These are phyloP conservation scores for Syrista parreyssii DNA, from an alignment of 2,888 invertebrate species.

Conservation along the genomic window DNA sequence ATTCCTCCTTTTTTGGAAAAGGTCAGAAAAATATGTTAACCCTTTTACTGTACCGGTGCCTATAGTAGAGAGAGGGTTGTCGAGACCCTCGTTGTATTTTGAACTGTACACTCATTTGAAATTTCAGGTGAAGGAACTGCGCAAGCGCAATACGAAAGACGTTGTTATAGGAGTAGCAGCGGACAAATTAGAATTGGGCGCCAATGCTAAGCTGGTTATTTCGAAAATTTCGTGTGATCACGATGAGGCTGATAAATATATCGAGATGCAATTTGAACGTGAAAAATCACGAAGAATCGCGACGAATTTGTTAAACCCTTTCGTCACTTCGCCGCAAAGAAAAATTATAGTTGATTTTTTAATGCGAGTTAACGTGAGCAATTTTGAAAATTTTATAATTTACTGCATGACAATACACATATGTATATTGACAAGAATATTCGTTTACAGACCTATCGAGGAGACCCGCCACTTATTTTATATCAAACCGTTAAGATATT, in stretches of 20 bases:
- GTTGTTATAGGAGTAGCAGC: neutral
- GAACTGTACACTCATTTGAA: neutral
- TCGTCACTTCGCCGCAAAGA: slow-evolving; percentile 40
- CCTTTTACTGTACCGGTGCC: too few species aligned
- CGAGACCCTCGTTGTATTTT: too few species aligned
- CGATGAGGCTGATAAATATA: neutral
- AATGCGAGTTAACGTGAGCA: slow-evolving; percentile 36
- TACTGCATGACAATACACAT: neutral
- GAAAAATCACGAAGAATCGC: neutral
- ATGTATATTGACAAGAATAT: neutral
- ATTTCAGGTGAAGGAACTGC: slow-evolving; percentile 8
- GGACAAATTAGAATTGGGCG: slow-evolving; percentile 4
- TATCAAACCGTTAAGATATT: slow-evolving; percentile 51
- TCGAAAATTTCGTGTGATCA: slow-evolving; percentile 21
- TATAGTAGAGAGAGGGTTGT: too few species aligned
- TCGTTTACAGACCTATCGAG: slow-evolving; percentile 37
- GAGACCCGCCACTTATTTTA: slow-evolving; percentile 39
- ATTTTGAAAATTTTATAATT: neutral
- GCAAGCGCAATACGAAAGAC: neutral
- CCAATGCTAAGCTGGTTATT: slow-evolving; percentile 29
- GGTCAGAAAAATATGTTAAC: too few species aligned
- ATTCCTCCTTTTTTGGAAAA: too few species aligned
- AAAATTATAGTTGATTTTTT: slow-evolving; percentile 41
- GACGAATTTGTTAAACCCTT: neutral
- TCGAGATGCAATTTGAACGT: neutral